These are phyloP conservation scores for Rhinella marina DNA, from an alignment of 2,797 vertebrate genomes.

Conservation along the genomic window DNA sequence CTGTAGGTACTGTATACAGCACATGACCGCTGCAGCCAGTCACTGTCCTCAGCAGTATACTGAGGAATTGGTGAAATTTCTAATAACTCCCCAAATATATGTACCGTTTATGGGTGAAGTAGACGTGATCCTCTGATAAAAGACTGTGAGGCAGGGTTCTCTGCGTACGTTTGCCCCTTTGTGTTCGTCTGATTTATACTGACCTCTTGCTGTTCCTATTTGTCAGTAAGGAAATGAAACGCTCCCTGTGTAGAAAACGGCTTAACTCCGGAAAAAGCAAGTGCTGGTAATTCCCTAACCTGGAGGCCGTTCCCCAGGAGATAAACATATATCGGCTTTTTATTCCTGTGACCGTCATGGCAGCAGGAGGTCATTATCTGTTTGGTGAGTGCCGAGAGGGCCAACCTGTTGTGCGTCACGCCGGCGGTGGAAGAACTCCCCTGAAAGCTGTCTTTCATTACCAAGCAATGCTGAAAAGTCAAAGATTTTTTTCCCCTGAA, in stretches of 20 bases:
- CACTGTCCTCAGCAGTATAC: too few species aligned
- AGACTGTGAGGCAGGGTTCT: background rate
- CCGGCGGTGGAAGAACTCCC: background rate
- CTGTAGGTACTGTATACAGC: too few species aligned
- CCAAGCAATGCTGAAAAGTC: background rate
- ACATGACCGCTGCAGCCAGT: too few species aligned
- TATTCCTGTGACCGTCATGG: slow-evolving; percentile 5
- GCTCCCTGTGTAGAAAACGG: background rate
- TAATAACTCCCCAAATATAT: background rate
- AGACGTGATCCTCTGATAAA: background rate
- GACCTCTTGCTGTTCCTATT: slow-evolving; percentile 16
- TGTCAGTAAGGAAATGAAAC: slow-evolving; percentile 25
- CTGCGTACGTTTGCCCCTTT: background rate
- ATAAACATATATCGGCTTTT: background rate
- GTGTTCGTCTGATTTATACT: background rate
- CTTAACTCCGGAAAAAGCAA: background rate
- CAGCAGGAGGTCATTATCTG: slow-evolving; percentile 23
- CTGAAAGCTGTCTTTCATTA: background rate
- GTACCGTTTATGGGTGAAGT: background rate
- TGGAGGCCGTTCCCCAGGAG: slow-evolving; percentile 2
- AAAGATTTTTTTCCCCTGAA: background rate
- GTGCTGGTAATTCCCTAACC: slow-evolving; percentile 6
- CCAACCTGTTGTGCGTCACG: background rate
- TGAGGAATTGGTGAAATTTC: too few species aligned
- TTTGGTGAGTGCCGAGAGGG: slow-evolving; percentile 13